Evolutionary conservation across 2,888 invertebrate species (phyloP).

Genomic region (Calliphora vomitoria): DNA sequence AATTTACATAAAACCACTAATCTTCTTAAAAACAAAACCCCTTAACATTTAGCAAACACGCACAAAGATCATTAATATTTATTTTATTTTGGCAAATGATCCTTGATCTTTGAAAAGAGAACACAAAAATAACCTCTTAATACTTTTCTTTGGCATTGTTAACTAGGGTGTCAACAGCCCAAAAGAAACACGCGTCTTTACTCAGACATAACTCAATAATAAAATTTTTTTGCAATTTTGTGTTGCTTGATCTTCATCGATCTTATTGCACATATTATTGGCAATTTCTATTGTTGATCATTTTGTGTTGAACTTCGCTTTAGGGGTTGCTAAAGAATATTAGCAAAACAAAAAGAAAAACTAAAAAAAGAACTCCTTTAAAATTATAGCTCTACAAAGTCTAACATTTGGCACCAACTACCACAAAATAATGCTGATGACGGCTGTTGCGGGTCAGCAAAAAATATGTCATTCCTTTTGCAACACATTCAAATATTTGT

Average conservation of each 20-base stretch:
- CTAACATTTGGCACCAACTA: no score
- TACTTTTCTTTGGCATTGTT: neutral
- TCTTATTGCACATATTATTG: neutral
- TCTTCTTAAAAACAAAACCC: neutral
- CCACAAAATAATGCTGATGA: no score
- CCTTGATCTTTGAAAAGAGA: neutral
- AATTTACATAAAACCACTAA: slow-evolving; percentile 18
- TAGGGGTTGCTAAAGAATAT: no score
- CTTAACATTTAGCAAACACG: neutral
- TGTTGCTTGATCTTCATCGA: neutral
- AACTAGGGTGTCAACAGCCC: neutral
- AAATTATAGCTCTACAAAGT: no score
- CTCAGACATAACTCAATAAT: neutral
- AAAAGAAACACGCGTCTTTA: neutral
- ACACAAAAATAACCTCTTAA: neutral
- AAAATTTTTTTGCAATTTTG: no score
- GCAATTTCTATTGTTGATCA: neutral
- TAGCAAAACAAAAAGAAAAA: no score
- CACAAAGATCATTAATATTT: neutral
- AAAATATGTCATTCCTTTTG: no score
- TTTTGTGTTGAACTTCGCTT: no score
- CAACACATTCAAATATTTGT: no score
- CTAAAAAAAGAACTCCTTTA: no score
- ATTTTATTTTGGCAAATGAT: neutral
- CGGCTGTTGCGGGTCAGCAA: no score